A percentile compares a stretch with the other conserved stretches of the same genome.
These are phyloP conservation scores for Mactromeris polynyma DNA, from an alignment of 2,888 invertebrate genomes.

Conservation along the genomic window DNA sequence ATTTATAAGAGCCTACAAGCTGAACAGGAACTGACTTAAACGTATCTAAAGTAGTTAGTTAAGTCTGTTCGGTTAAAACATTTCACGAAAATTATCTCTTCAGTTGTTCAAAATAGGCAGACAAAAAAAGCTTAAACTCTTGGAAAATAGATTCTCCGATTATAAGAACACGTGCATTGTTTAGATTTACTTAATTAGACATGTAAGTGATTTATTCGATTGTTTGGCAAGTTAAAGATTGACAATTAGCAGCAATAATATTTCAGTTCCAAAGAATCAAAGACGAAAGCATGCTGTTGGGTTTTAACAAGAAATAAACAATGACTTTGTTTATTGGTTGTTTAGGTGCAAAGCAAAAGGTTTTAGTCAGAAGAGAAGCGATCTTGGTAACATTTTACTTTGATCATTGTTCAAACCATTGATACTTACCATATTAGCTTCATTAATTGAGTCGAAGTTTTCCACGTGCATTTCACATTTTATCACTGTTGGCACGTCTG, in stretches of 20 bases:
- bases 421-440: conserved; percentile 82
- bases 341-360: background rate
- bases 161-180: background rate
- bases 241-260: background rate
- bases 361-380: background rate
- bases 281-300: background rate
- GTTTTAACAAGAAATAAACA: background rate
- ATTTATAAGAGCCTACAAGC: too few relatives aligned
- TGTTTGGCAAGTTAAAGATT: background rate
- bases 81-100: too few relatives aligned
- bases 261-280: background rate
- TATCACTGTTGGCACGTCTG: conserved; percentile 80
- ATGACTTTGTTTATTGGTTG: background rate
- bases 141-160: background rate
- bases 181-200: background rate
- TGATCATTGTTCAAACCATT: background rate
- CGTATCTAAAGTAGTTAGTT: too few relatives aligned
- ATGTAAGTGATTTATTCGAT: background rate
- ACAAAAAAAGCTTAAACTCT: too few relatives aligned
- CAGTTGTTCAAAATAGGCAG: too few relatives aligned
- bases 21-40: too few relatives aligned
- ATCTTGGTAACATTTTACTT: background rate
- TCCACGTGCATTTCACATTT: conserved; percentile 80
- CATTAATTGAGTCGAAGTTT: conserved; percentile 83
- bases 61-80: too few relatives aligned